Conservation (phyloP, 2,888 invertebrate species). For the Ceramica pisi region DNA sequence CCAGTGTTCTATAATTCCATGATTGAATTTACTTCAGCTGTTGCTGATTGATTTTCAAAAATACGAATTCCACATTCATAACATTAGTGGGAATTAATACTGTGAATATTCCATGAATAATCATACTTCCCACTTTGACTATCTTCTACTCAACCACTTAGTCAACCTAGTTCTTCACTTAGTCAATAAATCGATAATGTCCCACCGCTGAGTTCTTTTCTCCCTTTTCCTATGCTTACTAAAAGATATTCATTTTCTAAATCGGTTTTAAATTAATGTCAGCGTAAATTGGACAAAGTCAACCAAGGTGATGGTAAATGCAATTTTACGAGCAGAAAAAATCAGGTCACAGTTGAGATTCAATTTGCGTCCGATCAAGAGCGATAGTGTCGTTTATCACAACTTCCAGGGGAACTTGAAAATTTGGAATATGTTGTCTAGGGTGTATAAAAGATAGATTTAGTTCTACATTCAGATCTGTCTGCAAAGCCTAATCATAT, state of each 20-base stretch:
- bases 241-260: too few species aligned
- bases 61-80: too few species aligned
- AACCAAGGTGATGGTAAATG: not conserved
- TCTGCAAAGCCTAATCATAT: too few species aligned
- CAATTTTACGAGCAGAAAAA: constrained; percentile 6
- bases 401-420: not conserved
- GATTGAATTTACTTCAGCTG: not conserved
- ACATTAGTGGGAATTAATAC: too few species aligned
- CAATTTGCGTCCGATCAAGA: constrained; percentile 15
- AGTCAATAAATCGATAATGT: not conserved
- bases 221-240: too few species aligned
- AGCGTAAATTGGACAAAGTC: not conserved
- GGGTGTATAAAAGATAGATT: not conserved
- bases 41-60: not conserved
- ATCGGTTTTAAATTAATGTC: not conserved
- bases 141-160: too few species aligned
- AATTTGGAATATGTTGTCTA: not conserved
- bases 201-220: not conserved
- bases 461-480: not conserved
- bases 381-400: constrained; percentile 4
- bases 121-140: too few species aligned
- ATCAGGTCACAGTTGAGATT: constrained; percentile 8
- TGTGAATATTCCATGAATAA: too few species aligned
- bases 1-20: too few species aligned
- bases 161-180: too few species aligned